Evolutionary conservation across 2,888 invertebrate species (phyloP), one percentile per base, ranked within the genome.

Genomic region (Nasonovia ribisnigri): DNA sequence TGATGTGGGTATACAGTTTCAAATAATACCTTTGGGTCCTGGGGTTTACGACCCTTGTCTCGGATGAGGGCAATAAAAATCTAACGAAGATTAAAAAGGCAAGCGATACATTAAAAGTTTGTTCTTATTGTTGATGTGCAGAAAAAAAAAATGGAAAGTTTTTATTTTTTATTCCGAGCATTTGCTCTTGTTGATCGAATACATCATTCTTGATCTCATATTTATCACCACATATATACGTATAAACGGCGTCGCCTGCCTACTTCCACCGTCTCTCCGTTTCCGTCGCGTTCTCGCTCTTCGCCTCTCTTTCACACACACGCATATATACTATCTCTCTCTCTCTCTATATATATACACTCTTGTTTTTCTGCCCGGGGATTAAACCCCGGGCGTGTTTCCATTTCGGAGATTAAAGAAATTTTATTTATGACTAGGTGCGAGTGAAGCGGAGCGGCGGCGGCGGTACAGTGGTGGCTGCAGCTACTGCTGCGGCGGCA

Each of bases 371-470:
- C 57, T 48, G 60, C 90, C 29, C 89, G 60, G 86, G 90, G 93
- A 93, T 93, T 90, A 93, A 93, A 93, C 93, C 90, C 93, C 51
- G 86, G 93, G 90, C 86, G 48, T 67, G 90, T 93, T 93, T 93
- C 93, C 93, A 93, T 93, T 93, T 93, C 90, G 90, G 60, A 93
- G 93, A 93, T 93, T 93, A 93, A 93, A 93, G 90, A 93, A 93
- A 93, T 93, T 90, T 93, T 93, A 93, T 93, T 90, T 93, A 93
- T 93, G 84, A 90, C 93, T 93, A 93, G 93, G 93, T 93, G 90
- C 93, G 60, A 90, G 93, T 51, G 93, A 84, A 90, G 54, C 51
- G 86, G 54, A n/a, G 46, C 29, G 16, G 43, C n/a, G 57, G 43
- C 16, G 57, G 43, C 2, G 60, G 60, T 60, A 46, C 29, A 36